Percentiles rank a stretch among this genome's conserved stretches.
Conservation (phyloP, 1,140 invertebrate genomes). For the Drosophila kikkawai region DNA sequence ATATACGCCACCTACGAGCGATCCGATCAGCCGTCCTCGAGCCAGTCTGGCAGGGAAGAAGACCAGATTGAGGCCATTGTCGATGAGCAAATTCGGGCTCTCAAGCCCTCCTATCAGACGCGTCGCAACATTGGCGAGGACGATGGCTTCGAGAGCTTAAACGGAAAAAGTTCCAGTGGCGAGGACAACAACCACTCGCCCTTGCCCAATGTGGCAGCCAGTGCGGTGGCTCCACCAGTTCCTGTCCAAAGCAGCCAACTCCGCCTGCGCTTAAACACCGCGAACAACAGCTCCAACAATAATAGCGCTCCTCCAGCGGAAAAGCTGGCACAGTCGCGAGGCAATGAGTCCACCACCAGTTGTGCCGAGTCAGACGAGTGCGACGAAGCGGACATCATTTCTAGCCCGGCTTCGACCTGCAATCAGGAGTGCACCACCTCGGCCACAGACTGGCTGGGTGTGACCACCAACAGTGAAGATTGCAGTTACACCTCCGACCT, state of each 20-base stretch:
- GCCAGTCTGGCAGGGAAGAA: constrained; percentile 22
- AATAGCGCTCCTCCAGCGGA: constrained; percentile 32
- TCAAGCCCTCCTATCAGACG: constrained; percentile 31
- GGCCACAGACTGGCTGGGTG: constrained; percentile 92
- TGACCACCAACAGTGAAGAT: constrained; percentile 94
- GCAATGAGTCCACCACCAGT: constrained; percentile 63
- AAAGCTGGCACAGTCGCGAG: constrained; percentile 21
- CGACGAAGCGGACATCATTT: constrained; percentile 86
- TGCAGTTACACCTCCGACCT: constrained; percentile 93
- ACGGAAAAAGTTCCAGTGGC: constrained; percentile 92
- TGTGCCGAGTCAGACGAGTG: constrained; percentile 86
- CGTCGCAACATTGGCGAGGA: constrained; percentile 87
- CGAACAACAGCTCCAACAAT: constrained; percentile 3
- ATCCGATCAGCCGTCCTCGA: constrained; percentile 55
- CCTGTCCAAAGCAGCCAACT: constrained; percentile 52
- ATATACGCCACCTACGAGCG: constrained; percentile 70
- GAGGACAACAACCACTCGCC: constrained; percentile 86
- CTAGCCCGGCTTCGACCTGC: constrained; percentile 83
- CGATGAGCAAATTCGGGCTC: background rate
- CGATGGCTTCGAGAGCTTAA: constrained; percentile 94
- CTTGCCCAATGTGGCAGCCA: constrained; percentile 32
- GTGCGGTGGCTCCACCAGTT: background rate
- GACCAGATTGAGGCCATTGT: background rate
- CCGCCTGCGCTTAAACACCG: constrained; percentile 66
- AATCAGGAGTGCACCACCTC: constrained; percentile 86